A percentile compares a stretch with the other conserved stretches of the same genome.
These are phyloP conservation scores for Podarcis muralis DNA, from an alignment of 2,113 vertebrate genomes.

Conservation along the genomic window DNA sequence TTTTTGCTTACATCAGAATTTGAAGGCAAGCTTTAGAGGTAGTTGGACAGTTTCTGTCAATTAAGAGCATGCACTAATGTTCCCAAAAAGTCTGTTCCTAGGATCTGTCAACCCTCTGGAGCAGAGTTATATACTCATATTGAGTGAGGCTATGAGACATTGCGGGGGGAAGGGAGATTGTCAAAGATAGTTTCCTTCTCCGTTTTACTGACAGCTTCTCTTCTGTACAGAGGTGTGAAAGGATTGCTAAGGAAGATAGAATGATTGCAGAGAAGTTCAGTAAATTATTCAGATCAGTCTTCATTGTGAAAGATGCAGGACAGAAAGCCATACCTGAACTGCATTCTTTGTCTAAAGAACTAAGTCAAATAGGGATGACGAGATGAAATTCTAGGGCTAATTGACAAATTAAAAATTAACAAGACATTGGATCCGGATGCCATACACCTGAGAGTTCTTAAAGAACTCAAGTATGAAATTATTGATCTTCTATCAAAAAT, in stretches of 20 bases:
- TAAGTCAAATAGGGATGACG: background rate
- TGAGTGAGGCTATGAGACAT: too few relatives aligned
- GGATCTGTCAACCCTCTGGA: background rate
- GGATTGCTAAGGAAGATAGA: background rate
- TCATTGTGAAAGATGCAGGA: background rate
- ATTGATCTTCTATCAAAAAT: slow-evolving; percentile 7
- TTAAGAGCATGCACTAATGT: too few relatives aligned
- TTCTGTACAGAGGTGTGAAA: background rate
- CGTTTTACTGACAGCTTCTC: too few relatives aligned
- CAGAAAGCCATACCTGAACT: background rate
- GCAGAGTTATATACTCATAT: too few relatives aligned
- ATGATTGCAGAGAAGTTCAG: background rate
- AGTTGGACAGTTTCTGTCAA: too few relatives aligned
- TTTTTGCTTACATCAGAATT: background rate
- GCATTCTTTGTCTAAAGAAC: background rate
- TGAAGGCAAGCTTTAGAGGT: too few relatives aligned
- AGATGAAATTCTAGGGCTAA: background rate
- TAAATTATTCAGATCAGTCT: background rate
- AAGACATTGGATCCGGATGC: background rate
- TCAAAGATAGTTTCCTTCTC: too few relatives aligned
- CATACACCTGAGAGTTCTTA: background rate
- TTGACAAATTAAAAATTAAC: background rate
- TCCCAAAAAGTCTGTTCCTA: too few relatives aligned
- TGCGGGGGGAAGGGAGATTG: too few relatives aligned
- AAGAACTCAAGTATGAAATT: slow-evolving; percentile 7